Base-by-base conservation (phyloP, 2,113 vertebrate genomes). In the Prochilodus magdalenae region DNA sequence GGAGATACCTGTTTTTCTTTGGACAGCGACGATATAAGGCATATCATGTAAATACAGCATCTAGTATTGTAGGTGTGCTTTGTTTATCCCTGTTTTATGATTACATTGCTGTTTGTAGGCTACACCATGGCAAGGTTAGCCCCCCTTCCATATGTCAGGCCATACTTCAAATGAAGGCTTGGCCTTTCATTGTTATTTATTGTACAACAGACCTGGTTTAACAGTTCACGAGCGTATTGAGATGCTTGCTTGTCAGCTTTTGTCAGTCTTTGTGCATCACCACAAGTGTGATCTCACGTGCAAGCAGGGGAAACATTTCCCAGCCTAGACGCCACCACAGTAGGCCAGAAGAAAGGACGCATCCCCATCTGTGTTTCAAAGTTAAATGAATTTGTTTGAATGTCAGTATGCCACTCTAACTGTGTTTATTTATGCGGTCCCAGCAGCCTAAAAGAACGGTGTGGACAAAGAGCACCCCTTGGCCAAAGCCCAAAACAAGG, bases 291-390 rank as follows among this genome's bases (percentile, higher is more conserved):
- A 30, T 22, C 33, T 36, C 10, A 20, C 27, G 7, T 2, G 36
- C 30, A 36, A 36, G 26, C 27, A 3, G 33, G 29, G 33, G 62
- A 65, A 30, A 65, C 27, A 29, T 65, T 67, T 36, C 11, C 30
- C 30, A 22, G 30, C 18, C 1, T 67, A 36, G 30, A 7, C 6
- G 29, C 29, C 18, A 20, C 65, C 29, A 67, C 65, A 22, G 65
- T 36, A 67, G 65, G 15, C 62, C 26, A 30, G 65, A 67, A 67
- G 16, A 67, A 10, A 33, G 18, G 16, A 18, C 16, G 10, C 26
- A 33, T 67, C 36, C 15, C 29, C 33, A 22, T 36, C 65, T 22
- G 29, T 67, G 65, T 67, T n/a, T 67, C 65, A 67, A 67, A 67
- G 30, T 36, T 67, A 13, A 36, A 30, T 49, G 72, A 49, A 73